phyloP scores from a whole-genome alignment of 2,113 vertebrate genomes.

The Thamnophis sirtalis region DNA sequence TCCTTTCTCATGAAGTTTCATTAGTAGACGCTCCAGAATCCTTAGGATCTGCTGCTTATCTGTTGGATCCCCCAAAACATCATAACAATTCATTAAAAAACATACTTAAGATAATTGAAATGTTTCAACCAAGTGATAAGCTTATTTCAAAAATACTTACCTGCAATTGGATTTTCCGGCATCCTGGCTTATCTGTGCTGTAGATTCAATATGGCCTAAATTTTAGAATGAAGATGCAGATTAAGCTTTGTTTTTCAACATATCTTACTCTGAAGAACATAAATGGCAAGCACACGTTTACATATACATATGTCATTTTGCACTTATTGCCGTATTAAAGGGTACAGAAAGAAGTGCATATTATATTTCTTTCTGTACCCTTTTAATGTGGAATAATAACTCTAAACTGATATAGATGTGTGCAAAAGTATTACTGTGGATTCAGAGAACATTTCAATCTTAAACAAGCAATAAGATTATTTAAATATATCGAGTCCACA shows the following conservation, averaged over 20 bases:
- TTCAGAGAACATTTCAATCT: neutral
- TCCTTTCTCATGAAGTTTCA: slow-evolving; percentile 80
- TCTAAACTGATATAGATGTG: neutral
- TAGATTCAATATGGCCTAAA: slow-evolving; percentile 37
- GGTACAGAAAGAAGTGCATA: neutral
- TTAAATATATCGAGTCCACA: neutral
- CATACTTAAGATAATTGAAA: neutral
- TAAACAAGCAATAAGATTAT: neutral
- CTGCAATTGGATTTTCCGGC: slow-evolving; percentile 75
- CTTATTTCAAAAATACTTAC: slow-evolving; percentile 44
- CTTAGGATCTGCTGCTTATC: slow-evolving; percentile 91
- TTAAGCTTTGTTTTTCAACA: neutral
- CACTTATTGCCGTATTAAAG: neutral
- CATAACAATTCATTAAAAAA: neutral
- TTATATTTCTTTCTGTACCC: neutral
- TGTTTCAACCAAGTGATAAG: neutral
- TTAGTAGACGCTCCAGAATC: slow-evolving; percentile 85
- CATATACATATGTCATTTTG: no score
- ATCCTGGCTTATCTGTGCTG: slow-evolving; percentile 52
- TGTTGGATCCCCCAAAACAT: slow-evolving; percentile 29
- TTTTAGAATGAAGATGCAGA: neutral
- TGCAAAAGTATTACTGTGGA: neutral
- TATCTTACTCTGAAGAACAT: neutral
- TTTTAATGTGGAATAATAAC: neutral
- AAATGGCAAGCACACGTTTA: neutral